Percentiles rank a stretch among this genome's conserved stretches.
Conservation (phyloP, 2,888 invertebrate species). For the Schizaphis graminum region DNA sequence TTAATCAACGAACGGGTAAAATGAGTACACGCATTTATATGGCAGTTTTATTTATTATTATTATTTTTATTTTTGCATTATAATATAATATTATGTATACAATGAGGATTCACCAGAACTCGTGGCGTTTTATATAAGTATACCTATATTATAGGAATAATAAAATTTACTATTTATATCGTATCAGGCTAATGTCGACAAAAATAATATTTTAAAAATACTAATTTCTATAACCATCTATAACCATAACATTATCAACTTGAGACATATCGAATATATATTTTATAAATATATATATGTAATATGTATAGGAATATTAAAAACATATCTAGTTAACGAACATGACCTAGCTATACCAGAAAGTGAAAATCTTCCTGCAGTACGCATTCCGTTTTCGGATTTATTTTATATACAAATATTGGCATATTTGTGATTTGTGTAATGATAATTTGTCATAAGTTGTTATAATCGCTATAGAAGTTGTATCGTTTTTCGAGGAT, state of each 20-base stretch:
- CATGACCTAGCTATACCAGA: background rate
- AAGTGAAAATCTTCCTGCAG: background rate
- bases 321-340: background rate
- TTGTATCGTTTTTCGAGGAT: no score
- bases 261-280: no score
- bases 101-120: background rate
- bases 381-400: no score
- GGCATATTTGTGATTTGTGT: no score
- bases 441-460: no score
- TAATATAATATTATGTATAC: background rate
- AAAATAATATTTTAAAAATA: background rate
- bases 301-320: background rate
- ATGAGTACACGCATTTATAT: background rate
- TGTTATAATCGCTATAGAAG: no score
- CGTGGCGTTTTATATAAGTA: background rate
- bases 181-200: background rate
- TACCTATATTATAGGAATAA: background rate
- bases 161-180: background rate
- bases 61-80: background rate
- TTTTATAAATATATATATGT: no score
- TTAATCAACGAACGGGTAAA: background rate
- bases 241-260: no score
- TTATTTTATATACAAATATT: no score
- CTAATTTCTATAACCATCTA: background rate
- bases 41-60: background rate